These are phyloP conservation scores for Cyrtodaria siliqua DNA, from an alignment of 2,888 invertebrate species.

Conservation along the genomic window DNA sequence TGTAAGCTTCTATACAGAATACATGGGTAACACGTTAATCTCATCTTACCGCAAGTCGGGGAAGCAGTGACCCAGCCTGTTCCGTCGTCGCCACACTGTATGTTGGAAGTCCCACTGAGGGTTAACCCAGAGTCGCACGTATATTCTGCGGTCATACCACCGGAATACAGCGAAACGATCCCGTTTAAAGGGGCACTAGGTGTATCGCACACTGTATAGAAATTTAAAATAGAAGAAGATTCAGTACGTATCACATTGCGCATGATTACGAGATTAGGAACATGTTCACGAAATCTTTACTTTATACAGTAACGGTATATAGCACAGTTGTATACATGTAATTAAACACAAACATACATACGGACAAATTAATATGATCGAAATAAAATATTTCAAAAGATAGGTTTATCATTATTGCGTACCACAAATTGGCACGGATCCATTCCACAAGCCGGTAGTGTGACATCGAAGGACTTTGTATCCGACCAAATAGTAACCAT, in stretches of 20 bases:
- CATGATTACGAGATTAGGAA: too few species aligned
- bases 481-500: constrained; percentile 46
- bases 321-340: too few species aligned
- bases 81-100: constrained; percentile 24
- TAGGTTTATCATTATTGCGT: too few species aligned
- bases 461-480: constrained; percentile 20
- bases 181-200: constrained; percentile 38
- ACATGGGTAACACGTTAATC: too few species aligned
- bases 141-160: constrained; percentile 5
- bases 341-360: too few species aligned
- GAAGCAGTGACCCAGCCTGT: constrained; percentile 22
- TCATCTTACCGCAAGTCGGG: constrained; percentile 39
- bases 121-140: constrained; percentile 30
- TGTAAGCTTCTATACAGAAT: too few species aligned
- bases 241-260: too few species aligned
- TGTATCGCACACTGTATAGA: constrained; percentile 47
- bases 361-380: too few species aligned
- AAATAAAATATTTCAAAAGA: too few species aligned
- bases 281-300: too few species aligned
- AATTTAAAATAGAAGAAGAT: too few species aligned
- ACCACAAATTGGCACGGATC: constrained; percentile 51
- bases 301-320: too few species aligned
- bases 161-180: constrained; percentile 4
- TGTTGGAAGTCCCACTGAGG: constrained; percentile 10
- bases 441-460: constrained; percentile 51